phyloP scores from a whole-genome alignment of 2,113 vertebrate genomes.

The Chlorodrepanis virens region DNA sequence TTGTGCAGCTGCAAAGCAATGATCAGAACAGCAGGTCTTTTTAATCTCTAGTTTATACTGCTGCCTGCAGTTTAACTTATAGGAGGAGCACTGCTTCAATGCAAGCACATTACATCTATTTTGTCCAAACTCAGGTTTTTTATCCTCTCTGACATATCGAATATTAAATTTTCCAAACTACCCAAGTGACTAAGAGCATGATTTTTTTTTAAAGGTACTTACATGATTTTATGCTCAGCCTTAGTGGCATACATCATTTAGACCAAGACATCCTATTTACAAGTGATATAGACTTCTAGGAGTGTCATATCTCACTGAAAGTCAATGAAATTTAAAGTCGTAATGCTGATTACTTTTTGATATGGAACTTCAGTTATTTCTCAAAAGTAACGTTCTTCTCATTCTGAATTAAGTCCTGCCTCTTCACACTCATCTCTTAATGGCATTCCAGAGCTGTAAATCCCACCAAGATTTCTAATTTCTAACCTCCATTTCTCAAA shows the following conservation, averaged over 20 bases:
- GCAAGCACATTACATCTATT: slow-evolving; percentile 2
- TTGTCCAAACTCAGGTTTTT: neutral
- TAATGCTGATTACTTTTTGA: slow-evolving; percentile 6
- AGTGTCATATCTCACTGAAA: neutral
- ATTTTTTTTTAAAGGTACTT: neutral
- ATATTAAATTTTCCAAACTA: slow-evolving; percentile 24
- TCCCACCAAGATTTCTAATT: neutral
- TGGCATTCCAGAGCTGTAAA: neutral
- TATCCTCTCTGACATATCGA: neutral
- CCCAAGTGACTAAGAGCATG: neutral
- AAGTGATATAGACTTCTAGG: slow-evolving; percentile 1
- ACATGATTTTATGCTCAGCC: neutral
- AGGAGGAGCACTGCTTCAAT: neutral
- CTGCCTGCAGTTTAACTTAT: slow-evolving; percentile 18
- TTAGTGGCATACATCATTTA: neutral
- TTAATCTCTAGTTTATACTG: slow-evolving; percentile 14
- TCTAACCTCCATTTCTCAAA: slow-evolving; percentile 12
- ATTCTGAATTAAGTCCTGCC: neutral
- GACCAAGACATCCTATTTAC: neutral
- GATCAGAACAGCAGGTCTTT: slow-evolving; percentile 24
- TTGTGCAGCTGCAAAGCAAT: slow-evolving; percentile 11
- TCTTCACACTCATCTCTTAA: neutral
- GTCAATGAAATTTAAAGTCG: neutral
- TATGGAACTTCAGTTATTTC: neutral
- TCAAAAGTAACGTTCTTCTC: neutral